These are phyloP conservation scores for Crotalus horridus DNA, from an alignment of 2,113 vertebrate species.

Conservation along the genomic window DNA sequence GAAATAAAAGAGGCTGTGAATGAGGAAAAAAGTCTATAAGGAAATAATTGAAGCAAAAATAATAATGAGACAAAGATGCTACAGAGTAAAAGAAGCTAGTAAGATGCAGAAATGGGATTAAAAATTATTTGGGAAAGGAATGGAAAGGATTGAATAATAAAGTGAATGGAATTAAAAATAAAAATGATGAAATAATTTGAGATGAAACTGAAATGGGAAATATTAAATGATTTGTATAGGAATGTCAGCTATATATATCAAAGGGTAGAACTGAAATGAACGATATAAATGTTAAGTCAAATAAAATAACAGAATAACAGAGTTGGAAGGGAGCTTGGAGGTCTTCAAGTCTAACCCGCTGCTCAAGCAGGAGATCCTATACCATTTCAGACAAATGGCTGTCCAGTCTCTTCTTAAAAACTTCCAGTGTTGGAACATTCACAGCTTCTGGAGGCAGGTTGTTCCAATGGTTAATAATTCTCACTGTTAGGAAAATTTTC, in stretches of 20 bases:
- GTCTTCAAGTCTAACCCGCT: not conserved
- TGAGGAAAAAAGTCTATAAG: not conserved
- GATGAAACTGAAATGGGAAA: not conserved
- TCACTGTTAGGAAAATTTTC: not conserved
- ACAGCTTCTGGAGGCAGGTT: not conserved
- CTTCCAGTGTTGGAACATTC: not conserved
- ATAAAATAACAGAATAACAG: not conserved
- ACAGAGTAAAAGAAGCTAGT: not conserved
- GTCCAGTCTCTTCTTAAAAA: not conserved
- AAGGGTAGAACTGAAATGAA: not conserved
- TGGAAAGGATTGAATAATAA: not conserved
- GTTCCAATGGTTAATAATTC: not conserved
- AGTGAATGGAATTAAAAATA: not conserved
- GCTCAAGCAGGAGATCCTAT: not conserved
- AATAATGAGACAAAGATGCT: not conserved
- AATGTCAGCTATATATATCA: not conserved
- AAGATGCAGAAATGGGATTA: not conserved
- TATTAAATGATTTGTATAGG: not conserved
- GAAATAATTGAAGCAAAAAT: not conserved
- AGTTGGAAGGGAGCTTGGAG: not conserved
- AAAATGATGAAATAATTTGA: not conserved
- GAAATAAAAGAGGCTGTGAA: not conserved
- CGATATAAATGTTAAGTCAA: not conserved
- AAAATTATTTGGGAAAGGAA: not conserved
- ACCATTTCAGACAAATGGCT: not conserved